Conservation (phyloP, 1,140 invertebrate species). For the Solenopsis invicta region DNA sequence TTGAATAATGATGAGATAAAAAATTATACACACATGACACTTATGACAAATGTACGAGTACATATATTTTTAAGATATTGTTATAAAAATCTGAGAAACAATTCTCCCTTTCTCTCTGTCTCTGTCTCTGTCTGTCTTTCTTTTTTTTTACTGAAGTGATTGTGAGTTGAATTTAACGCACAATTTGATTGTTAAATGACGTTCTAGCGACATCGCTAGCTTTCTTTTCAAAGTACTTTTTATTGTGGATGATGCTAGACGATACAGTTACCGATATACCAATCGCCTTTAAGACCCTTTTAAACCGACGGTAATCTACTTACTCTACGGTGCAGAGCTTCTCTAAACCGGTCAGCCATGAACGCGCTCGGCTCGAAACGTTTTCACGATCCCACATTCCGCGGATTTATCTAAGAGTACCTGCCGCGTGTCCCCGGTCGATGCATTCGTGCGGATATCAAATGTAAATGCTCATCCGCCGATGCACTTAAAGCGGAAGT, state of each 20-base stretch:
- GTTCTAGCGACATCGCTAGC: background rate
- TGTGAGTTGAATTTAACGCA: background rate
- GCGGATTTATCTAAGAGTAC: constrained; percentile 45
- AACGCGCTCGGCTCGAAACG: constrained; percentile 34
- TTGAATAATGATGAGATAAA: background rate
- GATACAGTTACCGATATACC: background rate
- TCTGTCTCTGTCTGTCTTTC: no score
- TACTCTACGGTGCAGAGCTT: constrained; percentile 32
- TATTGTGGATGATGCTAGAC: background rate
- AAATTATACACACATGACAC: background rate
- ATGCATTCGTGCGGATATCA: background rate
- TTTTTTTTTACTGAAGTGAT: no score
- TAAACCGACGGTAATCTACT: constrained; percentile 69
- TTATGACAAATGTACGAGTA: no score
- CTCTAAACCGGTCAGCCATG: constrained; percentile 61
- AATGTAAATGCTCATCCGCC: background rate
- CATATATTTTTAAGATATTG: background rate
- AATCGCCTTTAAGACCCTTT: constrained; percentile 39
- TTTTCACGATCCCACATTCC: constrained; percentile 67
- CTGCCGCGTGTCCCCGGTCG: background rate
- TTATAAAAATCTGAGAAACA: background rate
- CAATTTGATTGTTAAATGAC: constrained; percentile 3
- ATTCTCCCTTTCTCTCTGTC: background rate
- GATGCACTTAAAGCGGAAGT: constrained; percentile 54
- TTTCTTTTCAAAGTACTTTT: background rate